These are phyloP conservation scores for Orchestia grillus DNA, from an alignment of 1,140 invertebrate genomes.

Conservation along the genomic window DNA sequence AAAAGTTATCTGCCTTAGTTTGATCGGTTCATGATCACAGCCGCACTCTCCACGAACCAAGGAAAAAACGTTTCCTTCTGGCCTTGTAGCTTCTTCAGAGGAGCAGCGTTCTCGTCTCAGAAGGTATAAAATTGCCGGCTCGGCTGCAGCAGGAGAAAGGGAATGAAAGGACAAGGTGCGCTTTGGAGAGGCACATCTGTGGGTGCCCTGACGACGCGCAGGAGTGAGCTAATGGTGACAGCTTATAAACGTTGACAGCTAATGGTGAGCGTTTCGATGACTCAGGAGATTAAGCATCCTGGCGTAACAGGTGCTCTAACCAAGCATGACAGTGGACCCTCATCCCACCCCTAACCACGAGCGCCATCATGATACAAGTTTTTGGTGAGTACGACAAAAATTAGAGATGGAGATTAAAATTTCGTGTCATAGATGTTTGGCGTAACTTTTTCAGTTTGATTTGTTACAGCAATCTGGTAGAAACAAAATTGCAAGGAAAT, in stretches of 20 bases:
- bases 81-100: not conserved
- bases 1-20: not conserved
- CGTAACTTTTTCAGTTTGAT: not conserved
- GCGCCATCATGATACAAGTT: not conserved
- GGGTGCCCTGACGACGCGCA: not conserved
- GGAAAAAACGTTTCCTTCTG: not conserved
- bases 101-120: not conserved
- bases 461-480: too few relatives aligned
- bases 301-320: not conserved
- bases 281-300: not conserved
- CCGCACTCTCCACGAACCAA: not conserved
- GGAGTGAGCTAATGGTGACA: not conserved
- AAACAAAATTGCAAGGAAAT: not conserved
- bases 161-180: not conserved
- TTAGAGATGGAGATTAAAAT: not conserved
- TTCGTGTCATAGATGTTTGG: not conserved
- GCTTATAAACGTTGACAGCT: not conserved
- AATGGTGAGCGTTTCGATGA: not conserved
- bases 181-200: not conserved
- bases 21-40: not conserved
- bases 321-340: not conserved
- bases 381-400: not conserved
- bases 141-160: not conserved
- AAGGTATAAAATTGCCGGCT: not conserved
- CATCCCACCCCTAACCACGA: not conserved